Evolutionary conservation across 1,140 invertebrate species (phyloP).

Genomic region (Eciton burchellii): DNA sequence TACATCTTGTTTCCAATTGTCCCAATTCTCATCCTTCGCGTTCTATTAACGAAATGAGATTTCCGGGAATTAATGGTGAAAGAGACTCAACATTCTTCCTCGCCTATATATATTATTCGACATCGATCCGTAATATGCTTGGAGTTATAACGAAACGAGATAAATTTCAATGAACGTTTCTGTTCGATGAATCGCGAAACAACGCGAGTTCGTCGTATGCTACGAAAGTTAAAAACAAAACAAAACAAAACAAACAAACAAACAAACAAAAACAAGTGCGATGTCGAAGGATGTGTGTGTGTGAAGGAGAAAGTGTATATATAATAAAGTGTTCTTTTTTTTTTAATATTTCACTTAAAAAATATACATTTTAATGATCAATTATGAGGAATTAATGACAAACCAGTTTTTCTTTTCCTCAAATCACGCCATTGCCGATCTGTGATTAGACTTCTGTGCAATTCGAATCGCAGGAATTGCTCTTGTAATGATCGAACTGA

Average conservation of each 20-base stretch:
- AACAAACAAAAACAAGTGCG: not conserved
- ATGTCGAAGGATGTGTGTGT: conserved; percentile 16
- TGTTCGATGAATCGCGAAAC: conserved; percentile 17
- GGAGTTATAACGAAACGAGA: not conserved
- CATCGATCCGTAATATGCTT: not conserved
- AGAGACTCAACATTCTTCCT: conserved; percentile 26
- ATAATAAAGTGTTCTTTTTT: conserved; percentile 43
- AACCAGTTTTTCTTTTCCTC: conserved; percentile 36
- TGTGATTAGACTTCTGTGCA: conserved; percentile 26
- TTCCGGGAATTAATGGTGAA: conserved; percentile 19
- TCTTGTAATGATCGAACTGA: conserved; percentile 17
- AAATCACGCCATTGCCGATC: conserved; percentile 51
- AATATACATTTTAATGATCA: conserved; percentile 64
- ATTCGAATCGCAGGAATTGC: conserved; percentile 29
- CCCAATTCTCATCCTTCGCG: not conserved
- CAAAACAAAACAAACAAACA: too few species aligned
- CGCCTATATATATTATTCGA: not conserved
- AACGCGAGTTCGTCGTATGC: conserved; percentile 21
- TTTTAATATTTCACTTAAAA: conserved; percentile 52
- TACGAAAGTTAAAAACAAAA: not conserved
- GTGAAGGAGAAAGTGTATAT: conserved; percentile 18
- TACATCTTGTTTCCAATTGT: not conserved
- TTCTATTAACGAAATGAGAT: not conserved
- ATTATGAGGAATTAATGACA: conserved; percentile 55
- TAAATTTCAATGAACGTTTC: not conserved